Base-by-base conservation (phyloP, 2,888 invertebrate species). In the Pandemis cinnamomeana region DNA sequence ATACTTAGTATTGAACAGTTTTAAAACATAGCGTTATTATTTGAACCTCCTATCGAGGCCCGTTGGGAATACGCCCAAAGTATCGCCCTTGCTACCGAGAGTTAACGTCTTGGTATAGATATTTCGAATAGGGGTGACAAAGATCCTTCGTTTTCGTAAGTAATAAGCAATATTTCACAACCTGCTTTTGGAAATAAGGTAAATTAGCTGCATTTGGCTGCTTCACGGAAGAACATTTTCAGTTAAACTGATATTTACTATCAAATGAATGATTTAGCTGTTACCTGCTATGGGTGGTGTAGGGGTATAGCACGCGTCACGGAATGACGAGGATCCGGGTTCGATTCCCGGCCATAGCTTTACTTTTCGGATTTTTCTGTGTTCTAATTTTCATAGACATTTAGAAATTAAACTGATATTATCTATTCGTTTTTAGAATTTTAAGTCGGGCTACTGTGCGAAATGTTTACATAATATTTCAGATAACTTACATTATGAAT, bases 31-130 rank as follows among this genome's bases (percentile, higher is more conserved):
- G 20, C 36, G 6, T 13, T 61, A 61, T 61, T 61, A 61, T 61
- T 61, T 36, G n/a, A 13, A 41, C 42, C 7, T n/a, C 10, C 8
- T 55, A 20, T 7, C 20, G 68, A 44, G 58, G 6, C 58, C n/a
- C 15, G n/a, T 55, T 60, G 15, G 67, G 74, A 74, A 74, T 66
- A 71, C 53, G 61, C 61, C 61, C 46, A 55, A 27, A 62, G 70
- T 71, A 67, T 71, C 74, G 62, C 86, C 90, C 87, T 85, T 86
- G 86, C 87, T 88, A 86, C 86, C 80, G 83, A 84, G 86, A 87
- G 87, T 87, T 87, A 89, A 87, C 87, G 86, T 85, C 82, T 83
- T 79, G 83, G 80, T 80, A 80, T 80, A 81, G 83, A 81, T 73
- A 73, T 75, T 82, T 77, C 82, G 76, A 80, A 79, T 81, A 84